Evolutionary conservation across 2,888 invertebrate species (phyloP), one percentile per base, ranked within the genome.

Genomic region (Ganaspis brasiliensis): DNA sequence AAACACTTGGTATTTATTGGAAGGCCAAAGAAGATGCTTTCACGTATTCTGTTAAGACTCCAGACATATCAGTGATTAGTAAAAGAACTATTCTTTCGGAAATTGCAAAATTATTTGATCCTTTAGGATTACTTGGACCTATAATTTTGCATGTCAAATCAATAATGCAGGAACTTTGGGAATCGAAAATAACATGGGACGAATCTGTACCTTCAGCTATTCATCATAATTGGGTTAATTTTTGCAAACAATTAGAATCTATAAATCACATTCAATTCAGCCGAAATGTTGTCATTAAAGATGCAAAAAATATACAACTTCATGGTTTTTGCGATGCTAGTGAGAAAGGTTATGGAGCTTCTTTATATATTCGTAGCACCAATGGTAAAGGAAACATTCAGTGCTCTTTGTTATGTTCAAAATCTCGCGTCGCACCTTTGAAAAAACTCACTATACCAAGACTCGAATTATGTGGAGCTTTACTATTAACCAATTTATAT

Each of bases 281-380:
- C 49, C 72, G 86, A 4, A 72, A 72, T 26, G 56, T 82, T n/a
- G 14, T 79, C 4, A 35, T 73, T 8, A 24, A 67, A 9, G 35
- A 76, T 16, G 14, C 74, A 1, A n/a, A 2, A 2, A 45, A 74
- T 0, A 75, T 82, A 5, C 72, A 83, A 52, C 16, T 84, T 0
- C 83, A 84, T 45, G 84, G 86, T 24, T 86, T 84, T 37, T 79
- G 78, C 35, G 84, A 84, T 35, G 84, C 83, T 0, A 80, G 79
- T 24, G 77, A 80, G 26, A 77, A 26, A 14, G 84, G 79, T 4
- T 82, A 81, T 37, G 83, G 79, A 26, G 82, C 82, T 10, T 78
- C 78, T 49, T n/a, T 81, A 3, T 79, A 70, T 37, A 4, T 76
- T 5, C 19, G 74, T 56, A 61, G 61, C 2, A 72, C 37, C 1